Base-by-base conservation (phyloP, 2,888 invertebrate species). In the Dryadula phaetusa region DNA sequence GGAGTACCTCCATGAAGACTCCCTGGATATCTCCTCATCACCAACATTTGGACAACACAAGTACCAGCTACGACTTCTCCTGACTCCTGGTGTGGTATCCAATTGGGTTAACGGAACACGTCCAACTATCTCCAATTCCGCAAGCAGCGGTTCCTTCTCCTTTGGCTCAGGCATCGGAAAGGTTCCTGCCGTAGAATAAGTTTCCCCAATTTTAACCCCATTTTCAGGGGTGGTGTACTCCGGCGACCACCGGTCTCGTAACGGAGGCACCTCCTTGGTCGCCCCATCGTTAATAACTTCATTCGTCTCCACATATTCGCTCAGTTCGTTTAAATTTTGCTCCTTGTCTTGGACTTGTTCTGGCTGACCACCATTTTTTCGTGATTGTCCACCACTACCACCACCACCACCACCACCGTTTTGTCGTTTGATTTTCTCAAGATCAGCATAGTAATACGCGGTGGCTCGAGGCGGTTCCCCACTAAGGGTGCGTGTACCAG, bases 391-490 rank as follows among this genome's bases (percentile, higher is more conserved):
- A 64, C 70, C 62, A 63, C 44, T 37, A 64, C 70, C 62, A 63
- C 44, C 42, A 64, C 70, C 62, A 63, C 44, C 42, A 64, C 70
- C 62, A 63, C 44, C 42, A 64, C 70, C 62, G 62, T 74, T 84
- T 71, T 86, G 87, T 47, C 93, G 86, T 75, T 94, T 94, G 18
- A 94, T 86, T 1, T 93, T 88, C 54, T 94, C 94, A 0, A 94
- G 81, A 72, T 94, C 94, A 0, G 94, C 94, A 82, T 94, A 94
- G 81, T 93, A 92, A 76, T 93, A 93, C 0, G 93, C 92, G 69
- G 94, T 94, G 71, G 94, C 94, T 77, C 94, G 94, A 72, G 94
- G 94, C 14, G 93, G 94, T 81, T 94, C 94, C 54, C 88, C 90
- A 75, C 87, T 86, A 46, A 88, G 79, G 65, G 90, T 88, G 68